phyloP scores from a whole-genome alignment of 2,113 vertebrate species.

The Pituophis catenifer region DNA sequence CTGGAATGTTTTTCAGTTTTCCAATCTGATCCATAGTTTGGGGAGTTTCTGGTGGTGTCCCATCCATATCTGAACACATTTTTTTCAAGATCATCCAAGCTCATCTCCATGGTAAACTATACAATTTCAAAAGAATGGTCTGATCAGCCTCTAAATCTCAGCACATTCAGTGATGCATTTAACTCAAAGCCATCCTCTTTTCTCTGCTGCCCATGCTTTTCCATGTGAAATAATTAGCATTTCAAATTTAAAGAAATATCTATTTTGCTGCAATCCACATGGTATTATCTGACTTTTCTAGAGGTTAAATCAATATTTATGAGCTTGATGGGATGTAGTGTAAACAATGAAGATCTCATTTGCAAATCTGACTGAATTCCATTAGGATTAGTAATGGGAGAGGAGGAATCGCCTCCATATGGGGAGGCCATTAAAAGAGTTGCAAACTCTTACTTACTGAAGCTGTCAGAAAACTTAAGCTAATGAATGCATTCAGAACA shows the following conservation, averaged over 20 bases:
- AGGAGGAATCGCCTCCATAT: background rate
- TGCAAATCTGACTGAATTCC: conserved; percentile 60
- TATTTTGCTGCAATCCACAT: conserved; percentile 46
- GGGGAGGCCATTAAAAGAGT: background rate
- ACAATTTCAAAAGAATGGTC: background rate
- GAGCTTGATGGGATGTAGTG: conserved; percentile 65
- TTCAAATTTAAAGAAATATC: background rate
- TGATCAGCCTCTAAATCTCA: background rate
- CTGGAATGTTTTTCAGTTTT: background rate
- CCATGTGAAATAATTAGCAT: background rate
- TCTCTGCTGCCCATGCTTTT: background rate
- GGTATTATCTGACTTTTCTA: conserved; percentile 66
- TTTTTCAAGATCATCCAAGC: background rate
- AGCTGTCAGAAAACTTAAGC: background rate
- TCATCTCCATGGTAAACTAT: background rate
- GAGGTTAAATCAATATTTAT: conserved; percentile 67
- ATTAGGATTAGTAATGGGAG: conserved; percentile 51
- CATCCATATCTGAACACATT: background rate
- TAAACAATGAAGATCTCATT: conserved; percentile 67
- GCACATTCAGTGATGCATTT: background rate
- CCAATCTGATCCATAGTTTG: background rate
- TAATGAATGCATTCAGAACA: background rate
- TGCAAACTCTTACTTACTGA: background rate
- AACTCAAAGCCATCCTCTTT: background rate
- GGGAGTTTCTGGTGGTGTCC: background rate